Evolutionary conservation across 2,888 invertebrate genomes (phyloP), one percentile per base, ranked within the genome.

Genomic region (Campaea margaritaria): DNA sequence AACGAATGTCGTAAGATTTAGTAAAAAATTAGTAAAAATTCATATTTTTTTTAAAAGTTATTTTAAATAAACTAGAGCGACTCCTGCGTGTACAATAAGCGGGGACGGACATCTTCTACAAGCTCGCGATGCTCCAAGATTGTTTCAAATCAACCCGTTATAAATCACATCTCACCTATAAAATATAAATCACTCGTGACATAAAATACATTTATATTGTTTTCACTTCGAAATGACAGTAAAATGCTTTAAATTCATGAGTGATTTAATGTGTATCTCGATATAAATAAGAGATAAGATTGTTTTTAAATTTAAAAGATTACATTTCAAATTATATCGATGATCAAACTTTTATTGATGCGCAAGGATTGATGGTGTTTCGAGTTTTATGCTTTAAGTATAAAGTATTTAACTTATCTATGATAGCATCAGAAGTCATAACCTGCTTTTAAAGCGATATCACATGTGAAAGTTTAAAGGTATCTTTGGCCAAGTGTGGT

Each of bases 201-300:
- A 86, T 86, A 90, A 90, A 91, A 88, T 82, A 90, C 87, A 87
- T 89, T 89, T 89, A 88, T 90, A 90, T 91, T 90, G 91, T 91
- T 92, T 91, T 89, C 89, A 87, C 87, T 87, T 81, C 74, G 82
- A 86, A 86, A 86, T 87, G 85, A 88, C 87, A 85, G 86, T 90
- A 89, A 91, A 91, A 89, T 84, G 78, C 76, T 89, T 87, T 85
- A 86, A 89, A 90, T 87, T 86, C 89, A 89, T 89, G 86, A 85
- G 78, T 87, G 86, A 89, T 88, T 90, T 90, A 89, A 90, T 85
- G 80, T 78, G 74, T 81, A 79, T 75, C 74, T 73, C 76, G 79
- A 81, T 79, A 81, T 80, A 81, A 82, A 76, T 76, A 73, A 70
- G 75, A 72, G 79, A 75, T 79, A 75, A 78, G 69, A 70, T 60